A percentile compares a stretch with the other conserved stretches of the same genome.
Evolutionary conservation across 2,113 vertebrate genomes (phyloP).

Genomic region (Cynocephalus volans): DNA sequence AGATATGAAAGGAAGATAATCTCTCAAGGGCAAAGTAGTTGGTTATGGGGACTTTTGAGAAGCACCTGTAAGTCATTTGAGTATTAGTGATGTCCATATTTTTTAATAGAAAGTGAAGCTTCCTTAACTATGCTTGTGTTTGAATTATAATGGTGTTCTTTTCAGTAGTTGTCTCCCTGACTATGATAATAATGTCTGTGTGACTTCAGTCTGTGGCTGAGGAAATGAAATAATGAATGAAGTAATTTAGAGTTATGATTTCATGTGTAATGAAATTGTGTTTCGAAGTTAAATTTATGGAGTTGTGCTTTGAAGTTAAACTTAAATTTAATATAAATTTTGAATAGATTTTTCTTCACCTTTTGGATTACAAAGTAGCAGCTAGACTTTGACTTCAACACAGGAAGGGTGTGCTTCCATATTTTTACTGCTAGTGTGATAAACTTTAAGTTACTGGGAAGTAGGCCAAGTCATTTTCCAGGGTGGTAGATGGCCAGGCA

Average conservation of each 20-base stretch:
- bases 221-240: neutral
- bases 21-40: neutral
- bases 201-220: neutral
- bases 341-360: neutral
- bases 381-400: neutral
- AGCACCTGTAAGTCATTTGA: neutral
- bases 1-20: neutral
- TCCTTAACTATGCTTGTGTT: neutral
- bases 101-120: neutral
- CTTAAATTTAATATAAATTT: slow-evolving; percentile 20
- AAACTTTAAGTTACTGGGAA: neutral
- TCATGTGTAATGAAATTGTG: neutral
- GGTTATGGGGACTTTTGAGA: neutral
- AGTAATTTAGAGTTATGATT: neutral
- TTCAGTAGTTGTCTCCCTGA: neutral
- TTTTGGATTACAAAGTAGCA: neutral
- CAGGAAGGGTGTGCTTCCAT: neutral
- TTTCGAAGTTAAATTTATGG: neutral
- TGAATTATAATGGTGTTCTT: neutral
- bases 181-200: neutral
- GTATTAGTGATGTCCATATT: neutral
- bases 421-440: neutral
- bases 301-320: neutral
- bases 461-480: neutral
- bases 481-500: neutral